Base-by-base conservation (phyloP, 2,888 invertebrate genomes). In the Cremastobaeus sp. region DNA sequence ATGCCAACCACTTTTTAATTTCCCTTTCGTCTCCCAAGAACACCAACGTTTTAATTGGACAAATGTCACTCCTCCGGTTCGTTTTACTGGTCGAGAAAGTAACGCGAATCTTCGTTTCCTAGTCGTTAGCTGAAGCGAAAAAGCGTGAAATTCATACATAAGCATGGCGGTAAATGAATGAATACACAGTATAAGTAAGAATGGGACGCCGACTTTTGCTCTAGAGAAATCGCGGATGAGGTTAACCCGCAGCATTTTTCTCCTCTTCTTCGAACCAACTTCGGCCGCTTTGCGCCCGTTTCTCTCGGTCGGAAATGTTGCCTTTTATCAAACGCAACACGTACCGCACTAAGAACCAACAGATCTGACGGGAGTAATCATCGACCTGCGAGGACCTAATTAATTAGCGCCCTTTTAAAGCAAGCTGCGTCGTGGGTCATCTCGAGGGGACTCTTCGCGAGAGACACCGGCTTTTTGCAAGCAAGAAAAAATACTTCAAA, bases 101-200 rank as follows among this genome's bases (percentile, higher is more conserved):
- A 34, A 47, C 39, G 35, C 37, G 21, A 39, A 55, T 54, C 64
- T 65, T 65, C 30, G 25, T 55, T 65, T 55, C 65, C 54, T 65
- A 47, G 37, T 65, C 55, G 65, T 55, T 65, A 65, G 54, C 11
- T 12, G 41, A 66, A 34, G 66, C 57, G 66, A 66, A 66, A 66
- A 68, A 68, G 59, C 68, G 68, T 68, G 59, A 68, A 68, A 59
- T 59, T 59, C 50, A 52, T 68, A 59, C 50, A 59, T 18, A 68
- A 52, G 45, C 43, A 25, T 17, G 37, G 52, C 50, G 59, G 35
- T 34, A 50, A 50, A 37, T 50, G 52, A 68, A 59, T 59, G 66
- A 48, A 66, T 57, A 59, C 8, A 0, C 35, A 25, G 11, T 14
- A 37, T 15, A 32, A 57, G 57, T 50, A 25, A 64, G 55, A 71